Base-by-base conservation (phyloP, 2,113 vertebrate species). In the Xenopus tropicalis region DNA sequence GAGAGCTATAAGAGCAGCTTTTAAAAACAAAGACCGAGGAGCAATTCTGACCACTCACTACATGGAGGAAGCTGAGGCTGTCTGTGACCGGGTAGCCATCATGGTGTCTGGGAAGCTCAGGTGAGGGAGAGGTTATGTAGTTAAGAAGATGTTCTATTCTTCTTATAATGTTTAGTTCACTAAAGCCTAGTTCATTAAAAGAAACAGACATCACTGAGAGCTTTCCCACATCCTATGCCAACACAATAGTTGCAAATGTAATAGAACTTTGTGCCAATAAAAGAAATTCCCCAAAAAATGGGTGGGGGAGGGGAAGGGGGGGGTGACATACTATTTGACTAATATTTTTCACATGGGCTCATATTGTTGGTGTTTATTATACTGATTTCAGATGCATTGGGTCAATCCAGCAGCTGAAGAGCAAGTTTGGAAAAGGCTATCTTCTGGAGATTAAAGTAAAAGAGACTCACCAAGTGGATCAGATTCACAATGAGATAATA, bases 71-170 rank as follows among this genome's bases (percentile, higher is more conserved):
- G 93, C 89, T 0, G 93, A 90, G 37, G 92, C 90, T 0, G 82
- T 94, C 74, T 98, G 95, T 1, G 93, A 97, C 85, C 92, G 94
- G 0, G 91, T 98, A 23, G 95, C 96, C 78, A 85, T 98, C 83
- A 86, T 97, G 91, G 94, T 93, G 56, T 88, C 92, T 0, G 94
- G 96, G 3, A 89, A 81, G 79, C 88, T 98, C 51, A 88, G 93
- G 96, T 95, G 46, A n/a, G 88, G 17, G 25, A 29, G 3, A 9
- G 29, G 6, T 37, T 37, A 37, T 37, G 29, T 8, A 8, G 2
- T 37, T 37, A 37, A 37, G 6, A 37, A 8, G 29, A 37, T 37
- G 29, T 37, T 37, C 10, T 37, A 37, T 37, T 37, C 29, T 37
- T 37, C 6, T 37, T 9, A 37, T 37, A 37, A 6, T 29, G 25